Base-by-base conservation (phyloP, 2,113 vertebrate species). In the Potamarius usumacintae region DNA sequence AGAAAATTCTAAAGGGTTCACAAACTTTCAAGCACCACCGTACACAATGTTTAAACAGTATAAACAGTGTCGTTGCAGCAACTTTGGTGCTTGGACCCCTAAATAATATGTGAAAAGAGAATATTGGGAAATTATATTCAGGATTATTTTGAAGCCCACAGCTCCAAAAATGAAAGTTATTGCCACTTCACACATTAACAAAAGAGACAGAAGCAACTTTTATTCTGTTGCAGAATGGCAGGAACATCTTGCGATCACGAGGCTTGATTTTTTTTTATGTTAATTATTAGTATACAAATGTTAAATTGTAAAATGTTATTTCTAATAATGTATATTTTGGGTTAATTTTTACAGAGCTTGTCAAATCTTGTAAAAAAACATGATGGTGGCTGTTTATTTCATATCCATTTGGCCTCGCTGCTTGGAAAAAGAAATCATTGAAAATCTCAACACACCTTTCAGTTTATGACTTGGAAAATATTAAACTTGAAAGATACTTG, bases 381-480 rank as follows among this genome's bases (percentile, higher is more conserved):
- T 10, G 20, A 17, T 22, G 34, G 12, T 42, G 63, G 8, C 52
- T 57, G 27, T 58, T 80, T 8, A 34, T 65, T 86, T 81, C 5
- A 58, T 58, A 81, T 71, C 71, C 62, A 71, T 53, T 71, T 86
- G 60, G 76, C 17, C 17, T 79, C 14, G 85, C 50, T 86, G 76
- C 60, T 42, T 42, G 62, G 18, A 34, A 34, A 42, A 22, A 79
- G 55, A 58, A 69, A 53, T 62, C 7, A 50, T 1, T 20, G n/a
- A 34, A 60, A 42, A 83, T 77, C 69, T 87, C 71, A 83, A 55
- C 71, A 77, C 81, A 87, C 50, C 81, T 83, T 87, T 78, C 20
- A 30, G 25, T 63, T 86, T 34, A 80, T 30, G 58, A 58, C 72
- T 65, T 82, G 86, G 57, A 83, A 83, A 53, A 83, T 63, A 76